Evolutionary conservation across 1,140 invertebrate genomes (phyloP), one percentile per base, ranked within the genome.

Genomic region (Papilio aristodemus): DNA sequence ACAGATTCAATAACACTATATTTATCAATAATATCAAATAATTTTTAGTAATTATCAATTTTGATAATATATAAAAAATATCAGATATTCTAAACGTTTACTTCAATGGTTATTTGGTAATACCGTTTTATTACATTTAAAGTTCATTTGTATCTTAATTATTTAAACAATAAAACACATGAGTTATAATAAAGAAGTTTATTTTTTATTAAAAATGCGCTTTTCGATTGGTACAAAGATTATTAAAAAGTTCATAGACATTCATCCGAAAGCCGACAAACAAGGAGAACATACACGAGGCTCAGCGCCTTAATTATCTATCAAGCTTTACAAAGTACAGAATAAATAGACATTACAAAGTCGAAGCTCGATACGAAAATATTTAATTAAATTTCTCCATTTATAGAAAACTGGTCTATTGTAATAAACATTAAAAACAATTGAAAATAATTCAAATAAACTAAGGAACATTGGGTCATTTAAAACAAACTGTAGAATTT

Each of bases 171-270:
- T 75, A 66, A 81, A 76, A 82, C 6, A 73, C 37, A 58, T 59
- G 38, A 59, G 50, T 67, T n/a, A 75, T 76, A 81, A 80, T 81
- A 71, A 79, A 84, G 79, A 89, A 84, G 85, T 89, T 89, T 89
- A 89, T 87, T 87, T 84, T 64, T 78, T 80, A 82, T 87, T 85
- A 86, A 82, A 88, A 89, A 89, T 86, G 86, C 82, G 78, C 71
- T 77, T 76, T 73, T 73, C 50, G 67, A 32, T 68, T 60, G 60
- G 71, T 70, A 70, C 60, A 72, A 46, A 43, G n/a, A 66, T 75
- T 70, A 67, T 76, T 72, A 46, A 74, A 46, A 76, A 78, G 73
- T 77, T n/a, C n/a, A n/a, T n/a, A 39, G 71, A 74, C 77, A 76
- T 79, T 77, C 67, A 66, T 64, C 62, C 38, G 25, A 64, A 64